Percentiles rank a stretch among this genome's conserved stretches.
These are phyloP conservation scores for Athene cunicularia DNA, from an alignment of 2,113 vertebrate species.

Conservation along the genomic window DNA sequence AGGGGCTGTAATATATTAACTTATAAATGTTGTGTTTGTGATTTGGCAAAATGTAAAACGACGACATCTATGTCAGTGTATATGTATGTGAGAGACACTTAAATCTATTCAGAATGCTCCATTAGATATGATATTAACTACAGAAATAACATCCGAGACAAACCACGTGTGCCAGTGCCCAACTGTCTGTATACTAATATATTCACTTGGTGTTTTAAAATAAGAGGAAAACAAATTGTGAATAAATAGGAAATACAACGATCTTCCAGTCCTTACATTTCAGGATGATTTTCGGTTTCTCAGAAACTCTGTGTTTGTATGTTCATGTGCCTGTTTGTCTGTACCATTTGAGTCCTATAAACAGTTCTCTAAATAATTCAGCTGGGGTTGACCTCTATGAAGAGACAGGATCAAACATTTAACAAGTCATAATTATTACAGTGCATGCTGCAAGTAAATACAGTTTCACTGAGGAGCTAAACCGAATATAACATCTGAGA, in stretches of 20 bases:
- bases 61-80: not conserved
- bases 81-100: not conserved
- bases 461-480: not conserved
- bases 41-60: not conserved
- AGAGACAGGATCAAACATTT: not conserved
- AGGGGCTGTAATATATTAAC: not conserved
- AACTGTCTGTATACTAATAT: not conserved
- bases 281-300: not conserved
- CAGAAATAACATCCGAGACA: not conserved
- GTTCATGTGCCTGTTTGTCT: not conserved
- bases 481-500: not conserved
- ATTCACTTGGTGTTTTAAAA: not conserved
- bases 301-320: not conserved
- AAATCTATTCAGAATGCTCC: not conserved
- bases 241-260: not conserved
- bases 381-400: not conserved
- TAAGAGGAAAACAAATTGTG: not conserved
- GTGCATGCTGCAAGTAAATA: not conserved
- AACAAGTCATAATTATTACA: constrained; percentile 6
- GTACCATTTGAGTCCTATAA: not conserved
- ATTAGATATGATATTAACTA: not conserved
- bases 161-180: not conserved
- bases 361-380: not conserved
- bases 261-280: not conserved
- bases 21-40: not conserved